A percentile compares a stretch with the other conserved stretches of the same genome.
These are phyloP conservation scores for Drosophila teissieri DNA, from an alignment of 1,140 invertebrate species.

Conservation along the genomic window DNA sequence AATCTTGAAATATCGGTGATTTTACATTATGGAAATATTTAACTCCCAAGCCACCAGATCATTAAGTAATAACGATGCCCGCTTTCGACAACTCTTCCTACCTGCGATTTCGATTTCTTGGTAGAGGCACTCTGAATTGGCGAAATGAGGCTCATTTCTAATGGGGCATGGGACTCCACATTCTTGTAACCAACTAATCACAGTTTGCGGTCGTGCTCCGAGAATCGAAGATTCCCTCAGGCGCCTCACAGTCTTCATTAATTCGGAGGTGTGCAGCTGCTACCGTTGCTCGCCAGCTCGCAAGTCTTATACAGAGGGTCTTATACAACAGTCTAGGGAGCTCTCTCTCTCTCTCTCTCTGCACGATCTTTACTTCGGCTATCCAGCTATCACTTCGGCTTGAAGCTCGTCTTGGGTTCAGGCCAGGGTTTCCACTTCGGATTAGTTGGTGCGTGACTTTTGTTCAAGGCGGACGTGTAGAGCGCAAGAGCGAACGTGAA, in stretches of 20 bases:
- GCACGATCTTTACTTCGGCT: neutral
- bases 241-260: constrained; percentile 40
- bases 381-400: neutral
- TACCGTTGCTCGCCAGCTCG: neutral
- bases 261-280: constrained; percentile 15
- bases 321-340: constrained; percentile 2
- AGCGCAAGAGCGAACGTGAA: constrained; percentile 1
- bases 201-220: constrained; percentile 6
- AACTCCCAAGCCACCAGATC: too few relatives aligned
- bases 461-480: constrained; percentile 40
- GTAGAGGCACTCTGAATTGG: neutral
- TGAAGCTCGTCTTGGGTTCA: constrained; percentile 22
- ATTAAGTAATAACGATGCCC: neutral
- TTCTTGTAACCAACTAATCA: constrained; percentile 40
- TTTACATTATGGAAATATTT: too few relatives aligned
- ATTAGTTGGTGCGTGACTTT: constrained; percentile 70
- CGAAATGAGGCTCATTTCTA: constrained; percentile 11
- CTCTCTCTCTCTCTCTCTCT: too few relatives aligned
- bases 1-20: too few relatives aligned
- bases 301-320: constrained; percentile 8
- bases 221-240: constrained; percentile 13
- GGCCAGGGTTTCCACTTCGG: constrained; percentile 38
- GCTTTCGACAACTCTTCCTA: neutral
- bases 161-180: constrained; percentile 9
- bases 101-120: neutral